These are phyloP conservation scores for Phrynocephalus guinanensis DNA, from an alignment of 2,797 vertebrate genomes.

Conservation along the genomic window DNA sequence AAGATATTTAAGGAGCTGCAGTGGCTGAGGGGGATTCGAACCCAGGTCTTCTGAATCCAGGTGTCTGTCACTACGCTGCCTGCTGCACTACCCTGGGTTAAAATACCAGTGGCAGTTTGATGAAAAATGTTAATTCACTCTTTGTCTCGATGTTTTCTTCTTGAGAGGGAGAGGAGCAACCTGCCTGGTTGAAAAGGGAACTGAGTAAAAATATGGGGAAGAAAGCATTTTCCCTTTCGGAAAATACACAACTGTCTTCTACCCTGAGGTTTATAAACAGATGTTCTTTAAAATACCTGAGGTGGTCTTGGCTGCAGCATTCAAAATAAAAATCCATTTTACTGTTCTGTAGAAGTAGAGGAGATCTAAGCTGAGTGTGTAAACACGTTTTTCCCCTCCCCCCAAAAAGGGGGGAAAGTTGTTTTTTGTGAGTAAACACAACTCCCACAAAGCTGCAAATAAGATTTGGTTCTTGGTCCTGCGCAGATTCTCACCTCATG, in stretches of 20 bases:
- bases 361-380: constrained; percentile 23
- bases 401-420: background rate
- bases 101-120: background rate
- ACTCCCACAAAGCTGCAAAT: background rate
- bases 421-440: background rate
- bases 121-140: too few relatives aligned
- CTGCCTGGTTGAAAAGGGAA: constrained; percentile 20
- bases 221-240: constrained; percentile 3
- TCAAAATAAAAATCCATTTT: background rate
- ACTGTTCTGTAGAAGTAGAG: constrained; percentile 23
- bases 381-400: background rate
- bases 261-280: background rate
- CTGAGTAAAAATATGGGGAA: background rate
- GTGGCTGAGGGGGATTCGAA: too few relatives aligned
- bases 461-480: constrained; percentile 1
- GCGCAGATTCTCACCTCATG: background rate
- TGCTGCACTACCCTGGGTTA: background rate
- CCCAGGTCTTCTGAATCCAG: too few relatives aligned
- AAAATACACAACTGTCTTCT: background rate
- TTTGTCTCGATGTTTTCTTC: background rate
- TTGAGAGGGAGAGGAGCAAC: background rate
- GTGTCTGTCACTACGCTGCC: too few relatives aligned
- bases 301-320: background rate
- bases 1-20: too few relatives aligned
- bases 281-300: constrained; percentile 11